Evolutionary conservation across 2,797 vertebrate species (phyloP).

Genomic region (Melanitta fusca): DNA sequence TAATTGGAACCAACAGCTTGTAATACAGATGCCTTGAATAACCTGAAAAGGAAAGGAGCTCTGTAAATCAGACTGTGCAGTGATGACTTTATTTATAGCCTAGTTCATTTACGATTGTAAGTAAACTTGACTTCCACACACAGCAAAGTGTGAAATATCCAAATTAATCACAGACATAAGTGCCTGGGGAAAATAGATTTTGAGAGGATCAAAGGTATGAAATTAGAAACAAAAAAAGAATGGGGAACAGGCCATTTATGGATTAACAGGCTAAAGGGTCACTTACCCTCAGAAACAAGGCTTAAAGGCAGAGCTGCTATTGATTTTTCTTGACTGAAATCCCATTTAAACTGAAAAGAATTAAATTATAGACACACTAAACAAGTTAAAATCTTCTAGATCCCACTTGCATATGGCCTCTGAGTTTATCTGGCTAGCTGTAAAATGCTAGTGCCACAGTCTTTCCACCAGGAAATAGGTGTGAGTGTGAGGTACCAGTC

Average conservation of each 20-base stretch:
- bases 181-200: constrained; percentile 22
- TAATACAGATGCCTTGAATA: not conserved
- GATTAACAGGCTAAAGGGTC: not conserved
- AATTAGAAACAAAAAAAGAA: constrained; percentile 16
- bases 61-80: not conserved
- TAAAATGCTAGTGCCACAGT: not conserved
- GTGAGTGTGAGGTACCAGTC: fast-evolving
- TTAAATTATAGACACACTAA: not conserved
- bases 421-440: not conserved
- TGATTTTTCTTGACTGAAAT: constrained; percentile 26
- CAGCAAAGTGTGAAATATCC: constrained; percentile 50
- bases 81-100: constrained; percentile 54
- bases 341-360: constrained; percentile 22
- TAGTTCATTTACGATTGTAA: constrained; percentile 11
- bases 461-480: not conserved
- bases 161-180: constrained; percentile 13
- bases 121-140: constrained; percentile 36
- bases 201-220: constrained; percentile 15
- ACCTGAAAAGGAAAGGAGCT: not conserved
- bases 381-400: not conserved
- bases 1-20: not conserved
- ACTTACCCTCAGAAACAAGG: not conserved
- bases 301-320: constrained; percentile 21
- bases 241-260: not conserved
- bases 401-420: not conserved